Evolutionary conservation across 2,113 vertebrate genomes (phyloP).

Genomic region (Engystomops pustulosus): DNA sequence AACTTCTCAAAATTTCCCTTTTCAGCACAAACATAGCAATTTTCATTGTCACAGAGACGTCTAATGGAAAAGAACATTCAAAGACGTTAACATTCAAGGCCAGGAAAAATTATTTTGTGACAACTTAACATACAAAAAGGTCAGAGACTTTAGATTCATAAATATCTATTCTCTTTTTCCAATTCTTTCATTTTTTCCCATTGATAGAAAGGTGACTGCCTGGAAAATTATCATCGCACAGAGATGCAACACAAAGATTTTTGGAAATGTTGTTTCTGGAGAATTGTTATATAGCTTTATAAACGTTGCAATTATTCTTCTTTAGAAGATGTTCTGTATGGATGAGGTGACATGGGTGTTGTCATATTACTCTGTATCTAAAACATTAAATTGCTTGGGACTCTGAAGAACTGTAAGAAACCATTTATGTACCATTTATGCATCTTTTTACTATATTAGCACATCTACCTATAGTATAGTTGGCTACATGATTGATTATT

Average conservation of each 20-base stretch:
- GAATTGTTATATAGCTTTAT: conserved; percentile 51
- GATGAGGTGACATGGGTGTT: conserved; percentile 20
- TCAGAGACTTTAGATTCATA: not conserved
- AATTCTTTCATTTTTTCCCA: not conserved
- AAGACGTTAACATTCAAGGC: not conserved
- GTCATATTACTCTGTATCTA: no score
- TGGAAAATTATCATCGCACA: conserved; percentile 42
- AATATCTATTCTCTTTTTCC: not conserved
- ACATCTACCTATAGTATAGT: no score
- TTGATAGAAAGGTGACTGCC: not conserved
- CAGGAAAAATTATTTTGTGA: not conserved
- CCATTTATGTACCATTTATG: no score
- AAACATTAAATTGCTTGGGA: no score
- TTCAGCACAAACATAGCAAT: not conserved
- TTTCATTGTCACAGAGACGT: not conserved
- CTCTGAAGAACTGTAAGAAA: no score
- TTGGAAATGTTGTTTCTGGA: conserved; percentile 15
- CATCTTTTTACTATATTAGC: no score
- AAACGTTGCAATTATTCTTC: conserved; percentile 62
- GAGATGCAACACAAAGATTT: conserved; percentile 55
- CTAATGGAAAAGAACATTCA: not conserved
- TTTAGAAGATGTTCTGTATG: conserved; percentile 49
- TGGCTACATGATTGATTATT: no score
- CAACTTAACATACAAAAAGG: not conserved
- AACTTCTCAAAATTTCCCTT: not conserved